Evolutionary conservation across 1,140 invertebrate genomes (phyloP).

Genomic region (Platorchestia sp.): DNA sequence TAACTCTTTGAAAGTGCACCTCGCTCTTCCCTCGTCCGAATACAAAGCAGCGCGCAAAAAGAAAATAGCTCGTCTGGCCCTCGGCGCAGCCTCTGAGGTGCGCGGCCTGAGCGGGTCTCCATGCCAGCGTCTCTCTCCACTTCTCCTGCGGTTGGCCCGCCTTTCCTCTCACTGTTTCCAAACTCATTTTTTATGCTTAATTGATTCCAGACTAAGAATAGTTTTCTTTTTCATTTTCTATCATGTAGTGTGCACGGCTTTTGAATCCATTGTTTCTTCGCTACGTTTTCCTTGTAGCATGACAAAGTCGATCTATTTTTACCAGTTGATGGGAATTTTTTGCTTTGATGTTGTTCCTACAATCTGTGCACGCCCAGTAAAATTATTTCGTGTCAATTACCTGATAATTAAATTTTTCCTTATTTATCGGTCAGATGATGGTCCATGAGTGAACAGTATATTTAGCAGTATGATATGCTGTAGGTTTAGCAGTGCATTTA

Average conservation of each 20-base stretch:
- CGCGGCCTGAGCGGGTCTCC: neutral
- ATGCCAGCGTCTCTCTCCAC: neutral
- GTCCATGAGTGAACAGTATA: neutral
- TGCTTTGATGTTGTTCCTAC: neutral
- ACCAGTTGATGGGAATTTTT: neutral
- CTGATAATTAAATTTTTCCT: too few species aligned
- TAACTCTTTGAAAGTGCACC: slow-evolving; percentile 51
- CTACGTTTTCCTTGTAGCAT: neutral
- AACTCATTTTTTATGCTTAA: neutral
- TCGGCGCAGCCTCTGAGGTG: neutral
- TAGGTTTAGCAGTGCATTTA: too few species aligned
- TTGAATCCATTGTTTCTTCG: neutral
- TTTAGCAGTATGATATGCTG: neutral
- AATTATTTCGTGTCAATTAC: neutral
- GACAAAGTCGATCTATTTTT: neutral
- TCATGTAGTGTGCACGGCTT: neutral
- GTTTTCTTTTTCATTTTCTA: neutral
- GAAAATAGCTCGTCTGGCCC: neutral
- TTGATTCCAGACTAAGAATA: neutral
- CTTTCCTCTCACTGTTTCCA: neutral
- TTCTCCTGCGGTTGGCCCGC: neutral
- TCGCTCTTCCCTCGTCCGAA: neutral
- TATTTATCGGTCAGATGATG: neutral
- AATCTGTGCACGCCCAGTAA: neutral
- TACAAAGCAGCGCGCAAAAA: slow-evolving; percentile 35